phyloP scores from a whole-genome alignment of 2,888 invertebrate genomes.

The Bedellia somnulentella region DNA sequence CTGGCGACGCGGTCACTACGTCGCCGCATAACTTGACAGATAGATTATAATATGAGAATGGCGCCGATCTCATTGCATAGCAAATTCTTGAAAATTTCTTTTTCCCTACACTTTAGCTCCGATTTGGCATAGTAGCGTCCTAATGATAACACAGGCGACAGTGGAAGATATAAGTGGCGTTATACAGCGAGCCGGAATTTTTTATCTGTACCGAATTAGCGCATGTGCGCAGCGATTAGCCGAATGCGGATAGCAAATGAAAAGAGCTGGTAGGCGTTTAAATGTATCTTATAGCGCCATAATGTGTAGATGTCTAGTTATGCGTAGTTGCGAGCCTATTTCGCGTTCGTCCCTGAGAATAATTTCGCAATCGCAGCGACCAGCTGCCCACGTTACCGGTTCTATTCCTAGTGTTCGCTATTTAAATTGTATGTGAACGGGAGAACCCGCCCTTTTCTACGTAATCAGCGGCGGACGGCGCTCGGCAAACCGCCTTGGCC shows the following conservation, averaged over 20 bases:
- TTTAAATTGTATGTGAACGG: background rate
- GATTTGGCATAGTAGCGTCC: no score
- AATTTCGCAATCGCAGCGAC: constrained; percentile 28
- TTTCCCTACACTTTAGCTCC: no score
- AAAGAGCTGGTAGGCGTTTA: constrained; percentile 45
- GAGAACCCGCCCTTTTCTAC: constrained; percentile 1
- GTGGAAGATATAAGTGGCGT: no score
- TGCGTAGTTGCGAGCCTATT: constrained; percentile 31
- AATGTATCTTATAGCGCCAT: constrained; percentile 44
- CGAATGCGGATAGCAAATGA: constrained; percentile 52
- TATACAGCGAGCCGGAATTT: no score
- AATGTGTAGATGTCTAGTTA: constrained; percentile 34
- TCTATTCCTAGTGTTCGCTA: constrained; percentile 26
- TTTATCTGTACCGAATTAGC: constrained; percentile 31
- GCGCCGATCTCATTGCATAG: no score
- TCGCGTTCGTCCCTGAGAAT: constrained; percentile 33
- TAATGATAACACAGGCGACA: no score
- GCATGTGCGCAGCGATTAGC: constrained; percentile 36
- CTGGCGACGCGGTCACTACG: no score
- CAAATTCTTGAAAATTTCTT: no score
- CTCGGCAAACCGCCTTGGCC: constrained; percentile 28
- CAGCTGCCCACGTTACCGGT: constrained; percentile 44
- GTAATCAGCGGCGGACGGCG: background rate
- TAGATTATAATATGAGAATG: no score
- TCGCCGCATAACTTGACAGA: no score